Percentiles rank a stretch among this genome's conserved stretches.
These are phyloP conservation scores for Mormyrus hasselquistii DNA, from an alignment of 2,797 vertebrate species.

Conservation along the genomic window DNA sequence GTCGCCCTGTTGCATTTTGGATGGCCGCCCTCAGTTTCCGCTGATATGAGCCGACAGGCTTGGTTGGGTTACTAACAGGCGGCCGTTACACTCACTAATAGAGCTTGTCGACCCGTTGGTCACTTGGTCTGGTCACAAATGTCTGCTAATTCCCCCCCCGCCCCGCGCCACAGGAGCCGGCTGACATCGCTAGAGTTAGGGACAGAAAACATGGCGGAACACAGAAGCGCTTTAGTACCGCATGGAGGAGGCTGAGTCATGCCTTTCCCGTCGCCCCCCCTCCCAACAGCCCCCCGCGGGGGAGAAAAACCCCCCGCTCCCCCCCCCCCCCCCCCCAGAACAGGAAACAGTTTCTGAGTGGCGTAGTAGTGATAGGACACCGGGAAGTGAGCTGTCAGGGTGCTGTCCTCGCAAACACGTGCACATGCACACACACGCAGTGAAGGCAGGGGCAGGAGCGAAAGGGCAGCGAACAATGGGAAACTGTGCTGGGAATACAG, in stretches of 20 bases:
- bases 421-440: conserved; percentile 8
- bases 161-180: neutral
- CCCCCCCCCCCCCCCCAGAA: conserved; percentile 39
- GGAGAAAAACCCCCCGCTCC: conserved; percentile 53
- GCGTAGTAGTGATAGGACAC: conserved; percentile 68
- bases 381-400: conserved; percentile 62
- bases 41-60: neutral
- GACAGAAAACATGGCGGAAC: neutral
- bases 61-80: neutral
- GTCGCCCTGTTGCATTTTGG: neutral
- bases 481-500: conserved; percentile 44
- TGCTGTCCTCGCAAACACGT: conserved; percentile 23
- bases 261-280: neutral
- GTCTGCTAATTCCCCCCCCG: neutral
- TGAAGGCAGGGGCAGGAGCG: neutral
- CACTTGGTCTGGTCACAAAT: neutral
- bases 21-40: neutral
- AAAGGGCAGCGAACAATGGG: conserved; percentile 39
- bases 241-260: neutral
- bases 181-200: neutral
- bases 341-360: conserved; percentile 65
- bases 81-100: neutral
- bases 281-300: neutral
- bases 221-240: neutral
- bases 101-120: neutral